Conservation (phyloP, 2,797 vertebrate species). For the Trachurus trachurus region DNA sequence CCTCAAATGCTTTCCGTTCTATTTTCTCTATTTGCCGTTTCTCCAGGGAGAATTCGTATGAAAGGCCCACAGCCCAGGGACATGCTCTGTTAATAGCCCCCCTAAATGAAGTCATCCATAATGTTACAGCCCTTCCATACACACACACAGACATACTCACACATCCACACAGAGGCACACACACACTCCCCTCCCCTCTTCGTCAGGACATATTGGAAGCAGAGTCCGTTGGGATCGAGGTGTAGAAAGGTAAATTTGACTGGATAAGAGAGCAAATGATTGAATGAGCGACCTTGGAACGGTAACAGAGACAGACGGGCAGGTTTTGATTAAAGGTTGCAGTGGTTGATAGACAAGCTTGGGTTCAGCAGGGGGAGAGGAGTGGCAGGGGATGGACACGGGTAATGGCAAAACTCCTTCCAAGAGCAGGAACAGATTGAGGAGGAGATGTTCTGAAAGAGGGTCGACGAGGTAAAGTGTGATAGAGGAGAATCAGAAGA, state of each 20-base stretch:
- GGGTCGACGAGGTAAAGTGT: slow-evolving; percentile 3
- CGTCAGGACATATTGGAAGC: slow-evolving; percentile 60
- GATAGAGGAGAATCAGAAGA: slow-evolving; percentile 9
- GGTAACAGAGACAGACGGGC: slow-evolving; percentile 47
- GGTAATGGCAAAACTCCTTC: slow-evolving; percentile 27
- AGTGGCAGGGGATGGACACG: slow-evolving; percentile 35
- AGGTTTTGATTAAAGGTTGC: slow-evolving; percentile 72
- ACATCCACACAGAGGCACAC: not conserved
- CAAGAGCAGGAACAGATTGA: slow-evolving; percentile 18
- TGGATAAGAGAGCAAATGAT: slow-evolving; percentile 64
- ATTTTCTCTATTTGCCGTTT: slow-evolving; percentile 62
- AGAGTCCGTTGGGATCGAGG: slow-evolving; percentile 50
- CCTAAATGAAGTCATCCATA: slow-evolving; percentile 84
- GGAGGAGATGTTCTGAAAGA: slow-evolving; percentile 5
- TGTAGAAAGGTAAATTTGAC: slow-evolving; percentile 66
- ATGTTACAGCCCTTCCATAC: slow-evolving; percentile 60
- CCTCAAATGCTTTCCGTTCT: slow-evolving; percentile 57
- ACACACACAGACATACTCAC: slow-evolving; percentile 26
- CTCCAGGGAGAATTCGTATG: slow-evolving; percentile 63
- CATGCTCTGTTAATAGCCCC: slow-evolving; percentile 81
- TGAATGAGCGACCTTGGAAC: slow-evolving; percentile 70
- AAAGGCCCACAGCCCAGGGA: slow-evolving; percentile 77
- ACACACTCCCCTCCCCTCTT: slow-evolving; percentile 52
- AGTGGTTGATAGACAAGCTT: slow-evolving; percentile 43
- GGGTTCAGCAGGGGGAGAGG: slow-evolving; percentile 1